Base-by-base conservation (phyloP, 2,888 invertebrate genomes). In the Marasmarcha lunaedactyla region DNA sequence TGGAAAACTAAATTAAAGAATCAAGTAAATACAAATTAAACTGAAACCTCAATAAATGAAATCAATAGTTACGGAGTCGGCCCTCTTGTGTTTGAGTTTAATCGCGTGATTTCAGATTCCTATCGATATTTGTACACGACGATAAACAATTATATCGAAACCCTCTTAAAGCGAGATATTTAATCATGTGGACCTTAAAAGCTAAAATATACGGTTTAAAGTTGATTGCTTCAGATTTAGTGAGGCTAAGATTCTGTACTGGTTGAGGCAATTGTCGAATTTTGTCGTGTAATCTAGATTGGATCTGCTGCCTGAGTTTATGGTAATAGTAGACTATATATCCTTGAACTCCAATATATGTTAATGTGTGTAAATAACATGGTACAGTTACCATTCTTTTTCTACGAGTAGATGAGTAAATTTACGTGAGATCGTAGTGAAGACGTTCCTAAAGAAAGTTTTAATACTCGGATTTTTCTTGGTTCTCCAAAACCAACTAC, bases 241-340 rank as follows among this genome's bases (percentile, higher is more conserved):
- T n/a, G n/a, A n/a, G n/a, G n/a, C n/a, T n/a, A n/a, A n/a, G n/a
- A n/a, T n/a, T n/a, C n/a, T n/a, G n/a, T n/a, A n/a, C n/a, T n/a
- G n/a, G n/a, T n/a, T 15, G 38, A 38, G 43, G 51, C 48, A 54
- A 53, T 57, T 65, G 71, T 71, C 66, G 58, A 65, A 64, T 66
- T 72, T 71, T 71, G 71, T 71, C 63, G 57, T 59, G 57, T 57
- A 67, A 74, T 76, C 74, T 53, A 59, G 50, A 66, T 69, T 57
- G 63, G 53, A 72, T 73, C 73, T 59, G 57, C 61, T 54, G 60
- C 63, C 64, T 59, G 63, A 64, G 63, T 74, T 73, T 73, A 76
- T 68, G 71, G 63, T 72, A 71, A 73, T 73, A 61, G 68, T 57
- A 54, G 57, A 51, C 55, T 48, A 49, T 45, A 55, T n/a, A 30